Evolutionary conservation across 2,888 invertebrate genomes (phyloP).

Genomic region (Rhingia campestris): DNA sequence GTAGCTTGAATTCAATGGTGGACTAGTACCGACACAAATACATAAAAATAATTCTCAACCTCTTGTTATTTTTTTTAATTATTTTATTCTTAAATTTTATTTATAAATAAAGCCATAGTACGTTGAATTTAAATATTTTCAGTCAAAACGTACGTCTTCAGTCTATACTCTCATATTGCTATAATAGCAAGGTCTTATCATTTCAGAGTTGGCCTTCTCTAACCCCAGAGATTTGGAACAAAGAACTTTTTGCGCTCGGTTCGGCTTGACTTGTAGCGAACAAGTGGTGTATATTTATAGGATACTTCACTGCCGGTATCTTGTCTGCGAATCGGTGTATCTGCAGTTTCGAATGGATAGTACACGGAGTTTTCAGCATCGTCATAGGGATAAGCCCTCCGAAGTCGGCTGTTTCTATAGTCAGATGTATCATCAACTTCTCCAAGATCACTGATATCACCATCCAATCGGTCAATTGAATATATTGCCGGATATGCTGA

Average conservation of each 20-base stretch:
- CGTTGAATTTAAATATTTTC: constrained; percentile 1
- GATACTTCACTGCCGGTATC: constrained; percentile 56
- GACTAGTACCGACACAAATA: too few species aligned
- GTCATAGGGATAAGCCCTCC: constrained; percentile 79
- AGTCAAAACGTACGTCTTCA: constrained; percentile 20
- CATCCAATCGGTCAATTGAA: constrained; percentile 51
- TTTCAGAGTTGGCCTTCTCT: constrained; percentile 26
- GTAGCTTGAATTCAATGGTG: too few species aligned
- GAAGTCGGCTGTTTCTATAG: constrained; percentile 76
- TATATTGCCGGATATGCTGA: constrained; percentile 39
- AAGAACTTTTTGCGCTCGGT: constrained; percentile 81
- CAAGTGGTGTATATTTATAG: constrained; percentile 75
- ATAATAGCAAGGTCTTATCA: neutral
- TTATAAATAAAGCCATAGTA: neutral
- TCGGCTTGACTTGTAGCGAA: constrained; percentile 77
- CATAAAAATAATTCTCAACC: too few species aligned
- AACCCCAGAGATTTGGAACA: constrained; percentile 81
- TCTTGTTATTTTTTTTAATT: too few species aligned
- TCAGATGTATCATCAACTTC: constrained; percentile 14
- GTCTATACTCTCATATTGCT: constrained; percentile 56
- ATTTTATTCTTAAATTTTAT: too few species aligned
- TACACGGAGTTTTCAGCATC: constrained; percentile 74
- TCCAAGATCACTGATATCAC: constrained; percentile 16
- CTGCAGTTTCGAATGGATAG: constrained; percentile 25
- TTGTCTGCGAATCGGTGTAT: constrained; percentile 31